Conservation (phyloP, 2,113 vertebrate species). For the Peucedramus taeniatus region DNA sequence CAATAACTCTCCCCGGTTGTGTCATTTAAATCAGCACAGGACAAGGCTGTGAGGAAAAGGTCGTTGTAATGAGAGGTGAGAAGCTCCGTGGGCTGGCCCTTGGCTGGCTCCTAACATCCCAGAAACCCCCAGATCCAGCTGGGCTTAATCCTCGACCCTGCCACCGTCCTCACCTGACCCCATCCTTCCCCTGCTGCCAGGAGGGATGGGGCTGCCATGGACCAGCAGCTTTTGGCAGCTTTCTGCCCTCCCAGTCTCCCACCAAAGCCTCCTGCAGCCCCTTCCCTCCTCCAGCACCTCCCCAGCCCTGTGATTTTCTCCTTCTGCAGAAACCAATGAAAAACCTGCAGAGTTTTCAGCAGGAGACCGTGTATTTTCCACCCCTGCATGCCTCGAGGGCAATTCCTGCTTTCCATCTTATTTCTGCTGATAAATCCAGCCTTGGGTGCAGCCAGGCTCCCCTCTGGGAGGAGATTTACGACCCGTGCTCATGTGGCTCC, state of each 20-base stretch:
- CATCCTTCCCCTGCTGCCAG: not conserved
- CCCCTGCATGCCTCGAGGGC: not conserved
- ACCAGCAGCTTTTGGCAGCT: not conserved
- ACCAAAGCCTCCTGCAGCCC: not conserved
- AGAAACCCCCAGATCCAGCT: not conserved
- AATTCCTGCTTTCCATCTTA: not conserved
- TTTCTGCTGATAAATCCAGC: not conserved
- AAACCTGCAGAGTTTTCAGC: not conserved
- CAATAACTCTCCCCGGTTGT: fast-evolving
- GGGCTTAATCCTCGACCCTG: not conserved
- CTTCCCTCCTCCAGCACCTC: not conserved
- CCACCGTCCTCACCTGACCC: not conserved
- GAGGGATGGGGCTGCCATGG: not conserved
- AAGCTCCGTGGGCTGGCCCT: fast-evolving
- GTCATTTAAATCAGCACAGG: not conserved
- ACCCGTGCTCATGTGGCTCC: not conserved
- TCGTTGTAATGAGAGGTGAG: fast-evolving
- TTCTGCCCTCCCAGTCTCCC: not conserved
- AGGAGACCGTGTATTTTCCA: not conserved
- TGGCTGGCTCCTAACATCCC: not conserved
- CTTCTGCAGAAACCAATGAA: not conserved
- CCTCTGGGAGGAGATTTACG: not conserved
- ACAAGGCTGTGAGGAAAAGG: not conserved
- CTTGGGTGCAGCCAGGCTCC: not conserved
- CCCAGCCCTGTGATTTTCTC: not conserved